These are phyloP conservation scores for Netelia virgata DNA, from an alignment of 2,888 invertebrate species.

Conservation along the genomic window DNA sequence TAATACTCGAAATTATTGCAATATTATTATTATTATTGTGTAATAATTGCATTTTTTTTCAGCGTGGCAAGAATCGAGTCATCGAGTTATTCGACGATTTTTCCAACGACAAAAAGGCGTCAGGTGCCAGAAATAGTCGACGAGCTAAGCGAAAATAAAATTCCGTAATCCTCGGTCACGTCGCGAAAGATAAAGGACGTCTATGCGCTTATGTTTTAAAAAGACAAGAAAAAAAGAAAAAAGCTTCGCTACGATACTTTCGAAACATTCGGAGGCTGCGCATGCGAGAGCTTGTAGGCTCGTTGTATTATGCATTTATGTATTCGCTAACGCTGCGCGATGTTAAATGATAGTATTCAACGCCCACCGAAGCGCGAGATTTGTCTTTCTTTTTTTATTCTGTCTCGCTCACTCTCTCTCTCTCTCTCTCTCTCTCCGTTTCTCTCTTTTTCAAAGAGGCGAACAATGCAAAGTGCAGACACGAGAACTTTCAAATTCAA, in stretches of 20 bases:
- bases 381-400: constrained; percentile 43
- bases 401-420: neutral
- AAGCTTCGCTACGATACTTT: neutral
- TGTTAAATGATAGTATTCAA: constrained; percentile 72
- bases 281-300: neutral
- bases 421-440: too few species aligned
- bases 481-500: constrained; percentile 52
- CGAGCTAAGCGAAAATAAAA: neutral
- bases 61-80: too few species aligned
- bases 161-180: neutral
- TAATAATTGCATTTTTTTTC: neutral
- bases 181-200: neutral
- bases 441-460: too few species aligned
- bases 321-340: constrained; percentile 69
- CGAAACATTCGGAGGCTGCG: neutral
- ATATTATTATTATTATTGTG: neutral
- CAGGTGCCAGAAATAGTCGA: neutral
- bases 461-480: constrained; percentile 32
- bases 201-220: neutral
- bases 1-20: neutral
- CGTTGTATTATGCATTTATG: constrained; percentile 71
- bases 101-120: neutral
- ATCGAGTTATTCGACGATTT: too few species aligned
- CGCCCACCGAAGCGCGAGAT: constrained; percentile 67
- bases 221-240: constrained; percentile 4